These are phyloP conservation scores for Astreopora myriophthalma DNA, from an alignment of 64 coral and sea anemone genomes.

Conservation along the genomic window DNA sequence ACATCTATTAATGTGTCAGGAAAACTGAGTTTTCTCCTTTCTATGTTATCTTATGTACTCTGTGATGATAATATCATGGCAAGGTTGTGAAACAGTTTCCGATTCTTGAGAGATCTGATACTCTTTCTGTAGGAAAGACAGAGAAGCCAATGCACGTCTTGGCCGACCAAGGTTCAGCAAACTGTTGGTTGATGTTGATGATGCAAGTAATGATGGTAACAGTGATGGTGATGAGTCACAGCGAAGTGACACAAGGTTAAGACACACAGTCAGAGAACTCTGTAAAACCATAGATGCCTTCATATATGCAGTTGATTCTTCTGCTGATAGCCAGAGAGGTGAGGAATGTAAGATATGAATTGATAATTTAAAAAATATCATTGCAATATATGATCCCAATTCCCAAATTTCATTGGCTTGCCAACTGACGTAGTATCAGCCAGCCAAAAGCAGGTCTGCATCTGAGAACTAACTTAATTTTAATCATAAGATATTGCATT, in stretches of 20 bases:
- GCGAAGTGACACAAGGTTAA: constrained; percentile 56
- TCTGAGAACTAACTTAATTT: too few species aligned
- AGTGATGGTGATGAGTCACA: not conserved
- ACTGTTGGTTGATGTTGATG: constrained; percentile 50
- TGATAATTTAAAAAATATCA: not conserved
- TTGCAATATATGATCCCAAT: too few species aligned
- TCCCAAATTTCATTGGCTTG: too few species aligned
- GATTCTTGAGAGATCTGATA: too few species aligned
- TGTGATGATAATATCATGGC: too few species aligned
- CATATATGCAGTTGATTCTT: constrained; percentile 92
- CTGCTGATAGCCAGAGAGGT: constrained; percentile 74
- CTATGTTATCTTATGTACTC: too few species aligned
- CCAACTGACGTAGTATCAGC: too few species aligned
- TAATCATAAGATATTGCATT: not conserved
- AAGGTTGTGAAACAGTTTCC: too few species aligned
- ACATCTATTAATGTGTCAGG: too few species aligned
- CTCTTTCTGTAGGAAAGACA: constrained; percentile 78
- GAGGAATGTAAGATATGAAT: not conserved
- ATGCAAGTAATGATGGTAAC: constrained; percentile 13
- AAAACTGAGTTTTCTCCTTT: too few species aligned
- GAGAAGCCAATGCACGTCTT: constrained; percentile 85
- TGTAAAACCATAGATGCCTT: constrained; percentile 96
- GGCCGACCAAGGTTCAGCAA: constrained; percentile 74
- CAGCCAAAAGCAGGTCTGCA: too few species aligned
- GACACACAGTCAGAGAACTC: constrained; percentile 82